These are phyloP conservation scores for Neosalanx taihuensis DNA, from an alignment of 2,797 vertebrate genomes.

Conservation along the genomic window DNA sequence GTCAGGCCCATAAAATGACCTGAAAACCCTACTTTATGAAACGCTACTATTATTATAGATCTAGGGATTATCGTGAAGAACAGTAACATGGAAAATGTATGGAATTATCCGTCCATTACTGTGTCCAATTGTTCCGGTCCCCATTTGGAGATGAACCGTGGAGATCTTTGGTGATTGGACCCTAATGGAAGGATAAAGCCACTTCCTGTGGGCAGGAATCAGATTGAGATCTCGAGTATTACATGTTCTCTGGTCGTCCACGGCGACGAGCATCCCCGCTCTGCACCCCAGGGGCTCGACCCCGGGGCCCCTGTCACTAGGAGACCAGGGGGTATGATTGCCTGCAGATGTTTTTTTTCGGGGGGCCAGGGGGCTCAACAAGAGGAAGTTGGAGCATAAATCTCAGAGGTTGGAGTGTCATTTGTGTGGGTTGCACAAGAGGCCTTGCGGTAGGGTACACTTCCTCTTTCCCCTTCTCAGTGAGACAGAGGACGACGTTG, in stretches of 20 bases:
- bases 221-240: conserved; percentile 47
- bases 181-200: conserved; percentile 46
- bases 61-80: conserved; percentile 18
- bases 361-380: conserved; percentile 49
- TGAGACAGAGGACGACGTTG: not conserved
- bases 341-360: conserved; percentile 66
- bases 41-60: no score
- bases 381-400: conserved; percentile 65
- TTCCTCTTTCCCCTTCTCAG: conserved; percentile 29
- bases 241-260: conserved; percentile 31
- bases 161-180: conserved; percentile 35
- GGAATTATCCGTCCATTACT: conserved; percentile 37
- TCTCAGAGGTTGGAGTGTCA: conserved; percentile 56
- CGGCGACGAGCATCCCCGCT: conserved; percentile 19
- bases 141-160: conserved; percentile 23
- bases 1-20: no score
- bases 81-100: not conserved
- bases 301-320: conserved; percentile 23
- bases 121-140: conserved; percentile 24
- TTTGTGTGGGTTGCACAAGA: conserved; percentile 48
- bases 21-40: no score
- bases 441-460: conserved; percentile 24
- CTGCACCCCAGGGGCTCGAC: conserved; percentile 32
- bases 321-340: conserved; percentile 54
- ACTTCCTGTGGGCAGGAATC: conserved; percentile 55